phyloP scores from a whole-genome alignment of 2,797 vertebrate species.

The Clarias platycephalus region DNA sequence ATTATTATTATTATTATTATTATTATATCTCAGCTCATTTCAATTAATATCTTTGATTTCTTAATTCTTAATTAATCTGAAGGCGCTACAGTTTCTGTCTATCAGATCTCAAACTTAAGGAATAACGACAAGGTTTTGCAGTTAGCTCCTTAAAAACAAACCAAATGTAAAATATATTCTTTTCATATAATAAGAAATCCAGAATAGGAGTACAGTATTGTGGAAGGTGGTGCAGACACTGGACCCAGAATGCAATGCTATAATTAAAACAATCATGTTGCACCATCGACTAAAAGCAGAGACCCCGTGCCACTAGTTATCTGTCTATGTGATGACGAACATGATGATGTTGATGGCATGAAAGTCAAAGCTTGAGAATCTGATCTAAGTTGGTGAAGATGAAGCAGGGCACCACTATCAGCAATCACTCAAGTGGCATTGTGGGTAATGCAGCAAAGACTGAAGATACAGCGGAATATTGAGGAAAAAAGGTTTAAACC shows the following conservation, averaged over 20 bases:
- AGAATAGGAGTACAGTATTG: not conserved
- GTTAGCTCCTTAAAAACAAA: not conserved
- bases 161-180: not conserved
- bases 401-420: not conserved
- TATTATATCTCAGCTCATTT: too few species aligned
- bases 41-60: not conserved
- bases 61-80: not conserved
- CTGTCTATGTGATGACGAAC: not conserved
- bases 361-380: not conserved
- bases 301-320: not conserved
- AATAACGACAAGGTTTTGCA: not conserved
- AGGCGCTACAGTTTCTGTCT: not conserved
- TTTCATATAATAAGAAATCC: not conserved
- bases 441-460: not conserved
- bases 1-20: too few species aligned
- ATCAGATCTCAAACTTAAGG: not conserved
- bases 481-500: not conserved
- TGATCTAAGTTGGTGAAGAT: not conserved
- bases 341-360: not conserved
- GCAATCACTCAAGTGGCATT: not conserved
- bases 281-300: not conserved
- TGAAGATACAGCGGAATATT: not conserved
- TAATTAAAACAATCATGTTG: not conserved
- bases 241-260: not conserved
- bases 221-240: not conserved